A percentile compares a stretch with the other conserved stretches of the same genome.
Evolutionary conservation across 1,140 invertebrate genomes (phyloP).

Genomic region (Oryzaephilus surinamensis): DNA sequence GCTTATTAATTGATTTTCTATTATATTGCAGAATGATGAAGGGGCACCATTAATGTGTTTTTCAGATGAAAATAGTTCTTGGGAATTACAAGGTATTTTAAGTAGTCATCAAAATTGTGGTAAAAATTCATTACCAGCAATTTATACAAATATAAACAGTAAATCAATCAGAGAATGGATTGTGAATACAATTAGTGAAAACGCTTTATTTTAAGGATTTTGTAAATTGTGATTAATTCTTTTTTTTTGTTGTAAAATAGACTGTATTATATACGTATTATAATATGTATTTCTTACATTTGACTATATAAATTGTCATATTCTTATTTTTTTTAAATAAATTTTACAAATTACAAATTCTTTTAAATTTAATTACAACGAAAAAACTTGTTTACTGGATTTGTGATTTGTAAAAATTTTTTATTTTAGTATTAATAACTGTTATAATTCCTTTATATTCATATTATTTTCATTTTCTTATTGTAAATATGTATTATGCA

Average conservation of each 20-base stretch:
- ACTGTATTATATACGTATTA: constrained; percentile 2
- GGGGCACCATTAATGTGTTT: constrained; percentile 54
- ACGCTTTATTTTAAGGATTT: constrained; percentile 1
- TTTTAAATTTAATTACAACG: too few species aligned
- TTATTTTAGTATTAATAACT: too few species aligned
- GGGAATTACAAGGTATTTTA: constrained; percentile 51
- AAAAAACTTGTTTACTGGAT: too few species aligned
- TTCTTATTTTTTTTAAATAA: constrained; percentile 1
- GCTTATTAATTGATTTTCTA: constrained; percentile 5
- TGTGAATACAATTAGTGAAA: constrained; percentile 29
- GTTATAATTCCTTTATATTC: too few species aligned
- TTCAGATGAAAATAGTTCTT: constrained; percentile 39
- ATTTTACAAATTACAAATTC: constrained; percentile 2
- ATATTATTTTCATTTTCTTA: too few species aligned
- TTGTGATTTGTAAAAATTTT: too few species aligned
- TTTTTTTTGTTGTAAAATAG: constrained; percentile 9
- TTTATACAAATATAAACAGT: constrained; percentile 39
- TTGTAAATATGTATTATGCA: too few species aligned
- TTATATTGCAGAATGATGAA: constrained; percentile 48
- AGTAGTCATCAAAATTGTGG: constrained; percentile 50
- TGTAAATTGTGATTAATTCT: constrained; percentile 9
- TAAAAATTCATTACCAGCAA: constrained; percentile 44
- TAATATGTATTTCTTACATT: neutral
- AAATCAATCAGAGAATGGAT: constrained; percentile 31
- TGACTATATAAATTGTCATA: neutral